Evolutionary conservation across 2,797 vertebrate genomes (phyloP), one percentile per base, ranked within the genome.

Genomic region (Microcaecilia unicolor): DNA sequence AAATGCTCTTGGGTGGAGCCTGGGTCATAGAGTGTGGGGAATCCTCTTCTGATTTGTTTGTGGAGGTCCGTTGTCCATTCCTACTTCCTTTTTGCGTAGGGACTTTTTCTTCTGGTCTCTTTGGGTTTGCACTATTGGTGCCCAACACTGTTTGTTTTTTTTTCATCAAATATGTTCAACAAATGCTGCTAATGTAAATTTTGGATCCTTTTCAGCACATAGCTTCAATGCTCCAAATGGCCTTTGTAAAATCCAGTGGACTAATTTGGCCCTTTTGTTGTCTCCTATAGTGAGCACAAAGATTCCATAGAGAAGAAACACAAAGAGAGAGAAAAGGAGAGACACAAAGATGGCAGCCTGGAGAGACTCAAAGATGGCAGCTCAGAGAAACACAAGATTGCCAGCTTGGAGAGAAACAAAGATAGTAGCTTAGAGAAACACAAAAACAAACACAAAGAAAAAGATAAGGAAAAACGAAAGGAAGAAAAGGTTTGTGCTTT

Each of bases 241-340:
- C n/a, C n/a, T n/a, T n/a, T n/a, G n/a, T n/a, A n/a, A n/a, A n/a
- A n/a, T n/a, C n/a, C n/a, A n/a, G n/a, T n/a, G n/a, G n/a, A n/a
- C n/a, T n/a, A n/a, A n/a, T n/a, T n/a, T n/a, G n/a, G n/a, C n/a
- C 5, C 37, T 5, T 40, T 28, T 52, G 20, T 28, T 55, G 39
- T 47, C 29, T 67, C 72, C 62, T 73, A 51, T 25, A 97, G 94
- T 34, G 90, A 95, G 69, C 84, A 92, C 78, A 93, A 87, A 84
- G 90, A 95, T 58, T 85, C 86, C 62, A 86, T 81, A 25, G 94
- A 98, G 79, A 98, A 91, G 77, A 98, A 94, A 83, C 90, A 93
- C 74, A 86, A 84, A 82, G 91, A 97, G 45, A 93, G 81, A 58
- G 81, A 84, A 58, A 83, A 91, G 77, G 92, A 89, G 55, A 92